Base-by-base conservation (phyloP, 2,797 vertebrate species). In the Xerus rutilus region DNA sequence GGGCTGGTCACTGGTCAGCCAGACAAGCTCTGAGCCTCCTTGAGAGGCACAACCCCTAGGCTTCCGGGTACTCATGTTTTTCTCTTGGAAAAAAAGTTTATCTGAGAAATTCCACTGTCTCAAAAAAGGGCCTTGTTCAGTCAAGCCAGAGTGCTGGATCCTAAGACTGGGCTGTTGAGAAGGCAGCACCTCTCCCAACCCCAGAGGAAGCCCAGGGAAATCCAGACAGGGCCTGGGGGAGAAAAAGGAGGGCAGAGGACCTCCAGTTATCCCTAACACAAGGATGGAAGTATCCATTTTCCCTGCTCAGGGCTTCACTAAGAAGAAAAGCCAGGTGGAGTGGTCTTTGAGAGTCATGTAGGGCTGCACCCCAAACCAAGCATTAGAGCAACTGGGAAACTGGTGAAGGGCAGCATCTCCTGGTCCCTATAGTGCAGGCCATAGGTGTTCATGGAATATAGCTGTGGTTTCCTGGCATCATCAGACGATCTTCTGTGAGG, bases 41-140 rank as follows among this genome's bases (percentile, higher is more conserved):
- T 3, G 10, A 62, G 57, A 77, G 15, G 13, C 0, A 0, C 25
- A 28, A 0, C 14, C n/a, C 67, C 57, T 3, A 2, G 45, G 43
- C 57, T 93, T 89, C 83, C 59, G 57, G 59, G 45, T 47, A 17
- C 57, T 89, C 57, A 1, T 25, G 13, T 59, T 49, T 89, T 86
- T 87, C 57, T 90, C 52, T 57, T 54, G 1, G 73, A 43, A n/a
- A 65, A 88, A 83, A 88, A 83, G n/a, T 52, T 49, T 57, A 65
- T 23, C 77, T 91, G 62, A n/a, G 86, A 74, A 87, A 84, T 15
- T 52, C 20, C 62, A 39, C 59, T 64, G 23, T 72, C 77, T 96
- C 72, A 43, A 10, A 85, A 69, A 49, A 15, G 3, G 13, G 10
- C 2, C 54, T 65, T 32, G 62, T 49, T 87, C 67, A 67, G 76